Evolutionary conservation across 2,113 vertebrate genomes (phyloP).

Genomic region (Lates calcarifer): DNA sequence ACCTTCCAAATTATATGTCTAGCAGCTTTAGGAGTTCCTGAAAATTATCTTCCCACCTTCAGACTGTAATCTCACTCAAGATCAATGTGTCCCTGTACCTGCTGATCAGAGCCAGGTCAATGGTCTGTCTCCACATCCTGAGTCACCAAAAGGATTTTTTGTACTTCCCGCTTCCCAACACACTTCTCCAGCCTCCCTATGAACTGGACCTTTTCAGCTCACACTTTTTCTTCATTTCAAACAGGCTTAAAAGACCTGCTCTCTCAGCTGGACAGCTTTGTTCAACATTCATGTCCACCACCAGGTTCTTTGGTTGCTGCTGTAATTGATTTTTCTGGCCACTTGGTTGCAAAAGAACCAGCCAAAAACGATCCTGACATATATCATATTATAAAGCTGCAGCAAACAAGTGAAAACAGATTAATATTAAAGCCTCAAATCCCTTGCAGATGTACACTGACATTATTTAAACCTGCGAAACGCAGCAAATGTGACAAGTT

Average conservation of each 20-base stretch:
- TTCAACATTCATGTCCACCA: slow-evolving; percentile 30
- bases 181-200: slow-evolving; percentile 12
- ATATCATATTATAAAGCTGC: too few species aligned
- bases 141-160: slow-evolving; percentile 38
- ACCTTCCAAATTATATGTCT: slow-evolving; percentile 29
- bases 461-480: background rate
- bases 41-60: slow-evolving; percentile 24
- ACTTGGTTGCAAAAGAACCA: background rate
- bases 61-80: slow-evolving; percentile 28
- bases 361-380: background rate
- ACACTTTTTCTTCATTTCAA: slow-evolving; percentile 28
- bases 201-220: slow-evolving; percentile 24
- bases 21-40: slow-evolving; percentile 8
- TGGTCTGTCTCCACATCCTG: slow-evolving; percentile 32
- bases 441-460: too few species aligned
- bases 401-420: too few species aligned
- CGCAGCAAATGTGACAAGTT: background rate
- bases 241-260: slow-evolving; percentile 4
- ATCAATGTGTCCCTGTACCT: slow-evolving; percentile 29
- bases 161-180: slow-evolving; percentile 17
- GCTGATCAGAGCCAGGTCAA: slow-evolving; percentile 40
- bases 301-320: slow-evolving; percentile 12
- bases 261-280: slow-evolving; percentile 28
- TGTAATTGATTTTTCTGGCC: slow-evolving; percentile 8
- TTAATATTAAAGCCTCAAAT: too few species aligned